phyloP scores from a whole-genome alignment of 1,140 invertebrate genomes.

The Drosophila pallidifrons region DNA sequence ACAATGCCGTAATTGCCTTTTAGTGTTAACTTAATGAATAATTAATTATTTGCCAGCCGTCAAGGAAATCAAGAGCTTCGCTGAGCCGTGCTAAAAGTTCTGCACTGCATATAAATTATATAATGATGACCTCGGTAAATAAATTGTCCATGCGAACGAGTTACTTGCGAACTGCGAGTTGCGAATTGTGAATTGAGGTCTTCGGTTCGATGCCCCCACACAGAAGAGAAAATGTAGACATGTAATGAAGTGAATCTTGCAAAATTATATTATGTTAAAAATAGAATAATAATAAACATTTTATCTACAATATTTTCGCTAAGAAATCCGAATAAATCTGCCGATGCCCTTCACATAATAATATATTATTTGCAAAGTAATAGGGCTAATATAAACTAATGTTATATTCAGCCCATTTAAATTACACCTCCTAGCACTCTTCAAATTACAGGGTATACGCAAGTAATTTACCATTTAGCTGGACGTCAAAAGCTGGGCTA shows the following conservation, averaged over 20 bases:
- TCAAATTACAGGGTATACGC: neutral
- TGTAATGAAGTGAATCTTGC: too few species aligned
- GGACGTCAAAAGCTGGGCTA: constrained; percentile 13
- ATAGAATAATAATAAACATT: too few species aligned
- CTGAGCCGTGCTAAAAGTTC: neutral
- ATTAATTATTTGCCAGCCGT: constrained; percentile 7
- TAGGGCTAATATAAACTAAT: neutral
- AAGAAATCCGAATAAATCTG: too few species aligned
- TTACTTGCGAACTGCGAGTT: neutral
- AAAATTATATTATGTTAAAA: too few species aligned
- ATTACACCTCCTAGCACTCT: neutral
- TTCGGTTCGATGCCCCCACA: neutral
- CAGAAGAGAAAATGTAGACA: too few species aligned
- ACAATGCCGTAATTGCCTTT: constrained; percentile 29
- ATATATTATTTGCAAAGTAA: too few species aligned
- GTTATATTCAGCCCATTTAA: neutral
- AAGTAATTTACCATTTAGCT: constrained; percentile 13
- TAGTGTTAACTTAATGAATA: constrained; percentile 31
- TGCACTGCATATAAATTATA: constrained; percentile 3
- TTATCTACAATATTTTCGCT: too few species aligned
- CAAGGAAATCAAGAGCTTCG: constrained; percentile 2
- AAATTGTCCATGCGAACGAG: neutral
- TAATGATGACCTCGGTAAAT: neutral
- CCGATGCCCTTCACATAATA: too few species aligned
- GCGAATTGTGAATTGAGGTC: neutral